Evolutionary conservation across 1,140 invertebrate species (phyloP).

Genomic region (Zaprionus gabonicus): DNA sequence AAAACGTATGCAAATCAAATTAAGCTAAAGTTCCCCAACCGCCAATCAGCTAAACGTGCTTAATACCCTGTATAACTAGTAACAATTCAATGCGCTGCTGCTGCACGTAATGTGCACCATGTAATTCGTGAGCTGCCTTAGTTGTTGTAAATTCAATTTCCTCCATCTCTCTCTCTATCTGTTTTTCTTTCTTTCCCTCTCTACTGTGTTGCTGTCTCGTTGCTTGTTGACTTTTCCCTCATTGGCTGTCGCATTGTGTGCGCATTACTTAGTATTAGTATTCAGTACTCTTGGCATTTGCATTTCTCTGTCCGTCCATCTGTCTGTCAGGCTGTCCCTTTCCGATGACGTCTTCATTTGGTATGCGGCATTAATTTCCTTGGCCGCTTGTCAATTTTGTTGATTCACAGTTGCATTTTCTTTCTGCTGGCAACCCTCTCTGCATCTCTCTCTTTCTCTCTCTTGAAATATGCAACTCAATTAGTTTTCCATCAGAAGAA

Average conservation of each 20-base stretch:
- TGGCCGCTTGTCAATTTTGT: constrained; percentile 29
- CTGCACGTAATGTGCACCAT: constrained; percentile 26
- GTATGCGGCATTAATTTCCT: constrained; percentile 47
- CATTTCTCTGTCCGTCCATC: constrained; percentile 25
- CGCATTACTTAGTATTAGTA: constrained; percentile 47
- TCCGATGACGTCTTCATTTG: constrained; percentile 38
- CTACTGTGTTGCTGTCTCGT: constrained; percentile 28
- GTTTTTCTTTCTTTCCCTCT: background rate
- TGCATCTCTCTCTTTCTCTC: too few relatives aligned
- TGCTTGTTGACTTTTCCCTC: constrained; percentile 53
- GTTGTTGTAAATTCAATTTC: constrained; percentile 79
- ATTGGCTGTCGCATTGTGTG: constrained; percentile 42
- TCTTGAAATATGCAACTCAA: constrained; percentile 38
- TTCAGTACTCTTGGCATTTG: constrained; percentile 37
- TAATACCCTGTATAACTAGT: background rate
- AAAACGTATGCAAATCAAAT: background rate
- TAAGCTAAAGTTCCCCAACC: background rate
- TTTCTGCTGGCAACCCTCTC: background rate
- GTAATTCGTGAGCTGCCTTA: constrained; percentile 44
- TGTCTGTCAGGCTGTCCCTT: background rate
- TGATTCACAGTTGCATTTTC: constrained; percentile 2
- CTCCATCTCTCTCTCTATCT: constrained; percentile 30
- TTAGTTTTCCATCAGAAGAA: constrained; percentile 52
- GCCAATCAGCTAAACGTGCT: background rate
- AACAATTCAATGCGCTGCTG: background rate